Evolutionary conservation across 2,888 invertebrate genomes (phyloP), one percentile per base, ranked within the genome.

Genomic region (Teleogryllus oceanicus): DNA sequence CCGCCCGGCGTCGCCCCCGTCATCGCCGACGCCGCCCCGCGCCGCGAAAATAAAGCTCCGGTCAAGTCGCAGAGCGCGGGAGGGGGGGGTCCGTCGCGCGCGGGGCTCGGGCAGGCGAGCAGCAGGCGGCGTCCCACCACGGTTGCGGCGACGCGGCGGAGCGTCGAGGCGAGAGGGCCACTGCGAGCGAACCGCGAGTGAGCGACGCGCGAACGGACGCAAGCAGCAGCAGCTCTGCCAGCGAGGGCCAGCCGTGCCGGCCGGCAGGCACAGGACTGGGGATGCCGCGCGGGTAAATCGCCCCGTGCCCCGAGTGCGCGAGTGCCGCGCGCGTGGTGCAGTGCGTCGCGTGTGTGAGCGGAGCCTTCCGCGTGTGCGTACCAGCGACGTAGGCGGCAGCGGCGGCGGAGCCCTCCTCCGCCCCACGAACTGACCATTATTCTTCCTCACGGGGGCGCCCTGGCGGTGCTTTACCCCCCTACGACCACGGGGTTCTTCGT

Each of bases 371-470:
- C 37, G 37, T 37, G 37, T 37, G 37, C 37, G 62, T n/a, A n/a
- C 8, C 62, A n/a, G 62, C 62, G 62, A n/a, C 62, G 62, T n/a
- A n/a, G 13, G 62, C 62, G 16, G 10, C 62, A 62, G 16, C 13
- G 62, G 62, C 62, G 62, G 62, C 62, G 62, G 62, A 62, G 62
- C 62, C 62, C 62, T 62, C 62, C 62, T 62, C 62, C 62, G 62
- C 62, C 62, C 62, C 62, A 62, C 62, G n/a, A n/a, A 62, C 62
- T 62, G 62, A 37, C 77, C 84, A 85, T 84, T 84, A 85, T 85
- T 84, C 83, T 84, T 81, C 85, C 84, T 78, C 85, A 85, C 83
- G 84, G 83, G 83, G 83, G 84, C 83, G 84, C 84, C 83, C 81
- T 81, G 76, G 80, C 80, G 79, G 81, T 80, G 84, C 84, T 82